These are phyloP conservation scores for Hydropsyche betteni DNA, from an alignment of 2,888 invertebrate species.

Conservation along the genomic window DNA sequence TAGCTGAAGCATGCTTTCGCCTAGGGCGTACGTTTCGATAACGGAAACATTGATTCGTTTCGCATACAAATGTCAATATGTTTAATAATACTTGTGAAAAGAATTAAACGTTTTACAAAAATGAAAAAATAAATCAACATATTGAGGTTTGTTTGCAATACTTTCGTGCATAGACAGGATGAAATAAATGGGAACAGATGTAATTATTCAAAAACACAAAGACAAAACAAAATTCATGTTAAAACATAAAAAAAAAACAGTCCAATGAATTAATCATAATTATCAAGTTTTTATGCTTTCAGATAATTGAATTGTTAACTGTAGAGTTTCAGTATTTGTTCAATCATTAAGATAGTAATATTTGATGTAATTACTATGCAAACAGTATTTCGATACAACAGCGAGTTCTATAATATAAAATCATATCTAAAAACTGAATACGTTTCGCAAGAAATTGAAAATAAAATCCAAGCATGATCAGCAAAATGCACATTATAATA, in stretches of 20 bases:
- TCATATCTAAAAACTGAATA: too few relatives aligned
- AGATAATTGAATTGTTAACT: too few relatives aligned
- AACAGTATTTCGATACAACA: too few relatives aligned
- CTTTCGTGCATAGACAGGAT: not conserved
- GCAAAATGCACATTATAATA: too few relatives aligned
- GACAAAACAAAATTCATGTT: not conserved
- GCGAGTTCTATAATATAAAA: too few relatives aligned
- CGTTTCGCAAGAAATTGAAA: too few relatives aligned
- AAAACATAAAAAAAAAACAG: too few relatives aligned
- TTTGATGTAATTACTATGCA: too few relatives aligned
- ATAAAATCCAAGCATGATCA: too few relatives aligned
- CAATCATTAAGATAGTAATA: not conserved
- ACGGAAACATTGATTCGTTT: not conserved
- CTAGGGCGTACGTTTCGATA: conserved; percentile 37
- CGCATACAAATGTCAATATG: conserved; percentile 9
- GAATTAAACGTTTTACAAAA: not conserved
- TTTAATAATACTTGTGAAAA: not conserved
- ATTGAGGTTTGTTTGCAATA: conserved; percentile 3
- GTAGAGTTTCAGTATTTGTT: not conserved
- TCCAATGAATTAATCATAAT: too few relatives aligned
- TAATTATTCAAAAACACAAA: not conserved
- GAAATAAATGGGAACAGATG: conserved; percentile 3
- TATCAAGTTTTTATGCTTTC: too few relatives aligned
- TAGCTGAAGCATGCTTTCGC: conserved; percentile 51
- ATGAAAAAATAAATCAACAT: not conserved